phyloP scores from a whole-genome alignment of 2,113 vertebrate genomes.

The Montifringilla adamsi region DNA sequence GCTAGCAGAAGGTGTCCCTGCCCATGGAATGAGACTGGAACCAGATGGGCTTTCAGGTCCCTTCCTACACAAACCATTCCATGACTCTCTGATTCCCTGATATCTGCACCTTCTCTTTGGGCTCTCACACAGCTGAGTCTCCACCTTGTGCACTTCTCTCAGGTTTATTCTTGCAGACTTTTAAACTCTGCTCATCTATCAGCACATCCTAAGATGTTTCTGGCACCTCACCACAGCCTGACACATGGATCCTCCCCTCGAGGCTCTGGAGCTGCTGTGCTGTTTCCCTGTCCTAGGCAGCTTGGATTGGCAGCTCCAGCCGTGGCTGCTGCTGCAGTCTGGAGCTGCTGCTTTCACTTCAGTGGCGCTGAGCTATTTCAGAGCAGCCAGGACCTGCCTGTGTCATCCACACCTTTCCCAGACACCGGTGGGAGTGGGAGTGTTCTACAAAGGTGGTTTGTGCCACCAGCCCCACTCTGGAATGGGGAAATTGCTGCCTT shows the following conservation, averaged over 20 bases:
- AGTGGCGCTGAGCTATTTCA: not conserved
- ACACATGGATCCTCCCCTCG: not conserved
- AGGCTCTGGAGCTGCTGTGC: not conserved
- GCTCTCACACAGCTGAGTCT: not conserved
- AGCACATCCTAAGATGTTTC: not conserved
- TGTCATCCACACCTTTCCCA: not conserved
- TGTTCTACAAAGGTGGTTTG: not conserved
- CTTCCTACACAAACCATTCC: not conserved
- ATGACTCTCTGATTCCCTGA: not conserved
- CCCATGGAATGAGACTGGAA: not conserved
- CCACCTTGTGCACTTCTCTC: not conserved
- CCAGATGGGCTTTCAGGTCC: not conserved
- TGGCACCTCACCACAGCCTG: not conserved
- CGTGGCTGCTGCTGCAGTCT: not conserved
- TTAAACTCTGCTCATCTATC: not conserved
- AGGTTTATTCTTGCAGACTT: not conserved
- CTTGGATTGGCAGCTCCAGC: not conserved
- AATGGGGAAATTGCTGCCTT: fast-evolving
- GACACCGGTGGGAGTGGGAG: not conserved
- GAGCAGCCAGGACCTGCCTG: not conserved
- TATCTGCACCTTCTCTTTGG: not conserved
- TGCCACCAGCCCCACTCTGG: not conserved
- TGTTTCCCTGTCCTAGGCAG: fast-evolving
- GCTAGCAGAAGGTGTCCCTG: not conserved
- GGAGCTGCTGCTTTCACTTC: not conserved